Evolutionary conservation across 2,888 invertebrate genomes (phyloP), one percentile per base, ranked within the genome.

Genomic region (Lepetodrilus schrolli): DNA sequence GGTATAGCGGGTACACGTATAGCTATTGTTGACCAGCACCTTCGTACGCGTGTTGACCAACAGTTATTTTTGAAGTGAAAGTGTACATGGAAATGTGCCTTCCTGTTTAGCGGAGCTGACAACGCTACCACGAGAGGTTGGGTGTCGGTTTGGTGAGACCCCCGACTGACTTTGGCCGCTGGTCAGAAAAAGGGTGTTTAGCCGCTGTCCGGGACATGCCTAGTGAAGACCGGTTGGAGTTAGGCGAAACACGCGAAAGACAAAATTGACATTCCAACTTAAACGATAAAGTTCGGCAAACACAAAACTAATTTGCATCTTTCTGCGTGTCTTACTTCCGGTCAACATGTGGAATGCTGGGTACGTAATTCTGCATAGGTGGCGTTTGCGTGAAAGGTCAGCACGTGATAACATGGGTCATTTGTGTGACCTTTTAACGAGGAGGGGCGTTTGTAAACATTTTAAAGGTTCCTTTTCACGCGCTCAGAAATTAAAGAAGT

Each of bases 341-440:
- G 58, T 58, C 58, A 58, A 34, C 58, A n/a, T 58, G 58, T 58
- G 58, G 58, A 58, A 58, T 58, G 17, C 58, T 58, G 58, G 58
- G 58, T 58, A 58, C 58, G 58, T 58, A 58, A 58, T 34, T 58
- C 26, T 34, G 17, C 58, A 58, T 58, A 30, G 58, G 34, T 58
- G 58, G 58, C 58, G 58, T 58, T 58, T 58, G 58, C 58, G 58
- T 58, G 58, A 58, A 58, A 58, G 58, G 34, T 58, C 58, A 58
- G 58, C 58, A n/a, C 58, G 58, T 58, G 58, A 58, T 58, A 58
- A 58, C 58, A 58, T 23, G 58, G 58, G 58, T 58, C 58, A 58
- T 58, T 58, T 30, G 13, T 7, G n/a, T 58, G 58, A 58, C 58
- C 58, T 58, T 58, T 58, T 10, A 58, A 58, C n/a, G 58, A 10